Evolutionary conservation across 1,140 invertebrate species (phyloP), one percentile per base, ranked within the genome.

Genomic region (Camponotus floridanus): DNA sequence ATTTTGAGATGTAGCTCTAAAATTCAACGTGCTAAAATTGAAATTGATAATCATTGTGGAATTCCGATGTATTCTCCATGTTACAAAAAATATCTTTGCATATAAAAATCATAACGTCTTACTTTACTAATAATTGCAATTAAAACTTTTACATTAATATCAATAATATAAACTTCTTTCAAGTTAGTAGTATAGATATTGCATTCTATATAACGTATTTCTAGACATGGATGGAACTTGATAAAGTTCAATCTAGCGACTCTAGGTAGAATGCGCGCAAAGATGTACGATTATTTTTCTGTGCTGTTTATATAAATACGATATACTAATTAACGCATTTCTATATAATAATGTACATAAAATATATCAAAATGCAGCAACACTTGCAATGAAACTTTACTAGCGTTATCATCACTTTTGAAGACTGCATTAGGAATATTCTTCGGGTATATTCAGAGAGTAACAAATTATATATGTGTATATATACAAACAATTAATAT

Each of bases 401-500:
- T 51, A 83, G 13, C 42, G 76, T 57, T 65, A 57, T 88, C 11
- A 85, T 86, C 88, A 78, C 11, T 61, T 62, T 64, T 73, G 57
- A 86, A 86, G 42, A 81, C 51, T 57, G 76, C n/a, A 71, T 21
- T 64, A 88, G 71, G 73, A 62, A 67, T 51, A 51, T 81, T 79
- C 55, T 87, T 85, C 39, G 59, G 80, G 73, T 64, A 36, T 83
- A 51, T 87, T 61, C 64, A 86, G 33, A 80, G 76, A 80, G 62
- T 90, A 90, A 90, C 68, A 84, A 88, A 90, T 90, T 83, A 51
- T 18, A 18, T 51, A 51, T 51, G 9, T 51, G 76, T 87, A 78
- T 91, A 88, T 91, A 87, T 94, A 94, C 79, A 94, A 94, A 94
- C 94, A 95, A 94, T 91, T 91, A 93, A 93, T 93, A 94, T 94